Evolutionary conservation across 2,113 vertebrate genomes (phyloP).

Genomic region (Tachysurus fulvidraco): DNA sequence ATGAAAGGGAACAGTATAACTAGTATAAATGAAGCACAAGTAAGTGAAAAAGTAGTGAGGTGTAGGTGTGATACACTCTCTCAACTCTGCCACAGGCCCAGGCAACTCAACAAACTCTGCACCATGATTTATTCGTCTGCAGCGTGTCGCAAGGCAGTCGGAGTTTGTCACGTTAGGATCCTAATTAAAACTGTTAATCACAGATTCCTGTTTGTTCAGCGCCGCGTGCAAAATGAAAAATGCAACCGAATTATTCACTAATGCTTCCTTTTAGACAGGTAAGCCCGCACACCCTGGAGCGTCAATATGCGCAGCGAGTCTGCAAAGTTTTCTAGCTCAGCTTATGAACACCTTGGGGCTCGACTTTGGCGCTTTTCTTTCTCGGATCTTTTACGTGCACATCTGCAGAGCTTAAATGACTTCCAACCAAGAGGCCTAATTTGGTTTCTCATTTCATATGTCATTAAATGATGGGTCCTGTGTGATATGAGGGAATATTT

Average conservation of each 20-base stretch:
- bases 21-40: background rate
- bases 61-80: conserved; percentile 35
- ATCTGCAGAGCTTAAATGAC: conserved; percentile 52
- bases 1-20: conserved; percentile 12
- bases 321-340: conserved; percentile 51
- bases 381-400: conserved; percentile 45
- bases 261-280: conserved; percentile 85
- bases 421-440: conserved; percentile 47
- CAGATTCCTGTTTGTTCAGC: conserved; percentile 85
- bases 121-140: conserved; percentile 74
- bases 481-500: conserved; percentile 19
- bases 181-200: conserved; percentile 87
- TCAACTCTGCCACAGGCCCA: conserved; percentile 60
- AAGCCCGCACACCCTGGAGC: conserved; percentile 75
- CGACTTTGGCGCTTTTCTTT: conserved; percentile 47
- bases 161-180: conserved; percentile 81
- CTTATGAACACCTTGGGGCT: conserved; percentile 56
- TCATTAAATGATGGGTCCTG: conserved; percentile 39
- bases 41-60: conserved; percentile 12
- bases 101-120: conserved; percentile 70
- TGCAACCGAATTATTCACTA: conserved; percentile 87
- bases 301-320: conserved; percentile 72
- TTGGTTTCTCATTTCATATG: conserved; percentile 40
- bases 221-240: conserved; percentile 83
- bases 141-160: conserved; percentile 69